Evolutionary conservation across 1,140 invertebrate genomes (phyloP), one percentile per base, ranked within the genome.

Genomic region (Fopius arisanus): DNA sequence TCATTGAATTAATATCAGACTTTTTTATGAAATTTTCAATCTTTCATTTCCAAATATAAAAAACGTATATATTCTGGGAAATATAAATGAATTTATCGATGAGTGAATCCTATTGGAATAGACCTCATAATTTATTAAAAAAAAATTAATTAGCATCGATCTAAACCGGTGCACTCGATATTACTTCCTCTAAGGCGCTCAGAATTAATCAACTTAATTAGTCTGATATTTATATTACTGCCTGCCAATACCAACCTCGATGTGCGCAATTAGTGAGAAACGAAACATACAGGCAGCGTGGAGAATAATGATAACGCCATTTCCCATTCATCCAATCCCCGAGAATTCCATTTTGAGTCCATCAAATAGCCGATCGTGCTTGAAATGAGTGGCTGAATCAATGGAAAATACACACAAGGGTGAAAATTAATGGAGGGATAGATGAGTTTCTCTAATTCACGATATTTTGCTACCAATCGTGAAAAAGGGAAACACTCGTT

Each of bases 321-420:
- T 26, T 14, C 21, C 54, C 5, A 21, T 59, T 70, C 65, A 14
- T 37, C 48, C 43, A 65, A 67, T 40, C 43, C 54, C 3, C 16
- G 23, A 26, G 48, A 69, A 72, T 72, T 69, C 68, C 74, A 75
- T 75, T 75, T 59, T 65, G 70, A 75, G 72, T 72, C 37, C 26
- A 26, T 29, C 10, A 71, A 68, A 73, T 73, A 41, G 66, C 23
- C 26, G 70, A 48, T 59, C 54, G 54, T 59, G 54, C 54, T 59
- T 59, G 54, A 59, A 59, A 59, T 23, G 54, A 59, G 54, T 59
- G 54, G 54, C 54, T 28, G 23, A 33, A 9, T 16, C 62, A 65
- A 26, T 40, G 29, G 33, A 23, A 54, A 73, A 69, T 43, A 63
- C 16, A 59, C 21, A 54, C 12, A n/a, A 59, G 40, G 43, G 33